Evolutionary conservation across 2,797 vertebrate genomes (phyloP).

Genomic region (Ptychadena robeensis): DNA sequence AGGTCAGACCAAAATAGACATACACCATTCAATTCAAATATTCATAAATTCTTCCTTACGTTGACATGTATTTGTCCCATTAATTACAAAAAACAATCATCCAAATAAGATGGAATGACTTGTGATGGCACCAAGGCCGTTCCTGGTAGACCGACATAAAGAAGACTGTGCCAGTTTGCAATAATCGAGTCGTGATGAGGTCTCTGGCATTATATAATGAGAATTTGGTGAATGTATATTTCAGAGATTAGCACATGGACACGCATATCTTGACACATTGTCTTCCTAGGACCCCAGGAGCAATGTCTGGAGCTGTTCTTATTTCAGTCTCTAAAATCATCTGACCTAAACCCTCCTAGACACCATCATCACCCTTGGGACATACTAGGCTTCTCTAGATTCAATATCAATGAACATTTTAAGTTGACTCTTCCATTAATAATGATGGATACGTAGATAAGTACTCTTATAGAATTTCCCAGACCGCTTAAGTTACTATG

Average conservation of each 20-base stretch:
- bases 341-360: not conserved
- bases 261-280: not conserved
- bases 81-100: no score
- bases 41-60: no score
- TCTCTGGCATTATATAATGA: no score
- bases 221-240: not conserved
- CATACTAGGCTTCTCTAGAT: not conserved
- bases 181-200: not conserved
- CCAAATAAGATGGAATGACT: no score
- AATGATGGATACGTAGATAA: not conserved
- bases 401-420: not conserved
- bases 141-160: no score
- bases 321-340: not conserved
- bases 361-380: not conserved
- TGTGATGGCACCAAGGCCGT: no score
- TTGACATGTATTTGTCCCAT: no score
- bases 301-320: no score
- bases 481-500: no score
- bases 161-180: no score
- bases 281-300: not conserved
- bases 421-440: not conserved
- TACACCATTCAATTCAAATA: no score
- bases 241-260: not conserved
- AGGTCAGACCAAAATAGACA: no score
- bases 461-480: not conserved